Evolutionary conservation across 2,888 invertebrate species (phyloP), one percentile per base, ranked within the genome.

Genomic region (Atethmia centrago): DNA sequence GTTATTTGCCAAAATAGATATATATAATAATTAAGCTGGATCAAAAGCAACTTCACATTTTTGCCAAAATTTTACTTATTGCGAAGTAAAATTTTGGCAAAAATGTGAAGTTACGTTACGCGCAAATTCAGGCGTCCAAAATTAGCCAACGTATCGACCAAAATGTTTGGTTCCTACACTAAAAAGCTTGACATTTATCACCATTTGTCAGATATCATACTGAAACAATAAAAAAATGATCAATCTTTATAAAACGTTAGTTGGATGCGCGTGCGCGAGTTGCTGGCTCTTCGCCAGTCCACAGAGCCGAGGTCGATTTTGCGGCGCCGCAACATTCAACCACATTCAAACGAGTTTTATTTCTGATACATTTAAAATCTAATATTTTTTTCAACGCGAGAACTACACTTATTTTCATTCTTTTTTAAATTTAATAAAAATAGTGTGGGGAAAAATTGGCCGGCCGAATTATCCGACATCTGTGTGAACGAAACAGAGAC

Each of bases 241-340:
- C 77, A 73, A 71, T 81, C 68, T 74, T 74, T 86, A 71, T 79
- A 80, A 82, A 86, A 79, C 72, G 73, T 80, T 82, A 64, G 78
- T 64, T 84, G 66, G 82, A 77, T 93, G 92, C 93, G 95, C 95
- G 90, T 87, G 91, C 93, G 93, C 91, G 88, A 78, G 51, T 87
- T 80, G 83, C 90, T 95, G 95, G 95, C 95, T 74, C 77, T 21
- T 14, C 85, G 94, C 95, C 95, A 95, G 93, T 90, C 92, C 92
- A 88, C 92, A 88, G 88, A 80, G 70, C 79, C 91, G 92, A 91
- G 89, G 92, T 90, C 92, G 90, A 92, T 93, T 92, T 86, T 93
- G 95, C 92, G 95, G 94, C 92, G 90, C 92, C 94, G 88, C 94
- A 90, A 90, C 84, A 90, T 93, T 89, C 88, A 87, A 95, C 95